These are phyloP conservation scores for Tetraneura akinire DNA, from an alignment of 1,140 invertebrate genomes.

Conservation along the genomic window DNA sequence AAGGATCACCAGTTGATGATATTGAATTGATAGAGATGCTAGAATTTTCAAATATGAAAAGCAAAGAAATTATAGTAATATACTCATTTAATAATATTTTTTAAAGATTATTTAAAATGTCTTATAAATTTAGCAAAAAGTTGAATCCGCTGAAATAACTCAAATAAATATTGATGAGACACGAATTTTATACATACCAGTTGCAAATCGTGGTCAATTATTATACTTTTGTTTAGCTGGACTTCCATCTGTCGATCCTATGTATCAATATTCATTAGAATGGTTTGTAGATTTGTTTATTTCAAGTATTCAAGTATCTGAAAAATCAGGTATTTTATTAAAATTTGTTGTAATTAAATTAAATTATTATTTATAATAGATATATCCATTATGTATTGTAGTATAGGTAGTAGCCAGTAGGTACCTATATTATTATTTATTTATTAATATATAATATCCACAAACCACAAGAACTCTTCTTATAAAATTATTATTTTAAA, in stretches of 20 bases:
- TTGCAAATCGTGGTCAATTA: conserved; percentile 83
- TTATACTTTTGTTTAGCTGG: conserved; percentile 93
- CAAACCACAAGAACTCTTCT: no score
- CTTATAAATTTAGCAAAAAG: conserved; percentile 85
- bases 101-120: conserved; percentile 60
- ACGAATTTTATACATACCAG: conserved; percentile 80
- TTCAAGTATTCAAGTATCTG: conserved; percentile 58
- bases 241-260: conserved; percentile 85
- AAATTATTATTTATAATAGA: no score
- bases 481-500: no score
- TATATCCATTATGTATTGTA: no score
- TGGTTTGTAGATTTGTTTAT: conserved; percentile 93
- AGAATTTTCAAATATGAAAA: conserved; percentile 78
- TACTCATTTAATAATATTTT: not conserved
- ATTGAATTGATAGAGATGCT: conserved; percentile 92
- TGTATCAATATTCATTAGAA: conserved; percentile 89
- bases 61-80: not conserved
- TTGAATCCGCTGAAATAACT: conserved; percentile 73
- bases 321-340: not conserved
- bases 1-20: conserved; percentile 94
- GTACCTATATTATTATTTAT: no score
- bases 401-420: no score
- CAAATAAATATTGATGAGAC: conserved; percentile 80
- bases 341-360: no score
- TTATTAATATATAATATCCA: no score